Evolutionary conservation across 1,140 invertebrate genomes (phyloP).

Genomic region (Monomorium pharaonis): DNA sequence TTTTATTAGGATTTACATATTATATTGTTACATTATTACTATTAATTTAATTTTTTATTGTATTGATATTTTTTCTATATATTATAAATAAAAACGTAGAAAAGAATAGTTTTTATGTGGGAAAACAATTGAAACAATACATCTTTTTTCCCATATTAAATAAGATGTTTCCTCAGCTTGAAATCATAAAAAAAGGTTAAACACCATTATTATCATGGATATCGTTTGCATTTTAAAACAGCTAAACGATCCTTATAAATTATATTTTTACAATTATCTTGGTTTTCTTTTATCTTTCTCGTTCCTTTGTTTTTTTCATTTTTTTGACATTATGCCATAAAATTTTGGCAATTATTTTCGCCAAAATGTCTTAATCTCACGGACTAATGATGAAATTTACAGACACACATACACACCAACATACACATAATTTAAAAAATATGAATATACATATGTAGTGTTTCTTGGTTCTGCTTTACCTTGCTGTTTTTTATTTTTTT

Average conservation of each 20-base stretch:
- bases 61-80: neutral
- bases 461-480: neutral
- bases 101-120: neutral
- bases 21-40: neutral
- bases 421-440: no score
- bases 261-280: slow-evolving; percentile 45
- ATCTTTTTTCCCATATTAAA: neutral
- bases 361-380: neutral
- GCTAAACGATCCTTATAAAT: slow-evolving; percentile 30
- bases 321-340: slow-evolving; percentile 25
- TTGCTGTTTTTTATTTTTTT: neutral
- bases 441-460: neutral
- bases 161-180: neutral
- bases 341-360: slow-evolving; percentile 18
- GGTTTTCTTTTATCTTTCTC: neutral
- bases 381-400: neutral
- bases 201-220: slow-evolving; percentile 13
- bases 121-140: neutral
- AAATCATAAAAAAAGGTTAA: slow-evolving; percentile 37
- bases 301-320: neutral
- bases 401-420: neutral
- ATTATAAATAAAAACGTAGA: neutral
- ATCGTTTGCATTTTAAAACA: slow-evolving; percentile 61
- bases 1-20: neutral
- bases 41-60: neutral